Evolutionary conservation across 2,113 vertebrate genomes (phyloP), one percentile per base, ranked within the genome.

Genomic region (Hipposideros armiger): DNA sequence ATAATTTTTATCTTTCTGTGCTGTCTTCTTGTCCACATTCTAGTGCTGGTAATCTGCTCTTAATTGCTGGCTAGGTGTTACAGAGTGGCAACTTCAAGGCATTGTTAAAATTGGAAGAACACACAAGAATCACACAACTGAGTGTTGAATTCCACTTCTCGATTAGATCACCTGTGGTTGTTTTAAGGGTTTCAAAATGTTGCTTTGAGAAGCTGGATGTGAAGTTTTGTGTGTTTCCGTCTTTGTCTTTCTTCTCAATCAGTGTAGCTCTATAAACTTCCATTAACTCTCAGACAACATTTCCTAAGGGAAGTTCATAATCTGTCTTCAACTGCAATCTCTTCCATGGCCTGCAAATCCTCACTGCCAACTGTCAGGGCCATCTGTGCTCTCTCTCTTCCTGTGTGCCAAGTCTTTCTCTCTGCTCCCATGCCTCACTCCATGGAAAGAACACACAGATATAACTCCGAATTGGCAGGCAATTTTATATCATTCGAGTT

Each of bases 401-500:
- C 72, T 0, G 2, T 52, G 60, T 96, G 95, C 97, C 96, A 97
- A 96, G 30, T 88, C 50, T 36, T 87, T 85, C 93, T 89, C 67
- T 32, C 40, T 22, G 36, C 30, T 87, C 58, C 70, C 17, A 42
- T 42, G 66, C 50, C 45, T 95, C 82, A 42, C 77, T 93, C 67
- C 67, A 30, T 32, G 45, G 56, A 95, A 94, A 89, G 89, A 96
- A 92, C 40, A 77, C 66, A 85, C 77, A 86, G 67, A 92, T 91
- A 91, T 72, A 96, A 91, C 88, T 96, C 85, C 40, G 56, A 96
- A 47, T 83, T 97, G 96, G 94, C 96, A 98, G 92, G 50, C 58
- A 89, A 91, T 26, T 62, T 92, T 64, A 86, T 92, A 91, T 86
- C 47, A 69, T 58, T 50, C 40, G 69, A 50, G 64, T 90, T 89